These are phyloP conservation scores for Phragmatobia fuliginosa DNA, from an alignment of 2,888 invertebrate genomes.

Conservation along the genomic window DNA sequence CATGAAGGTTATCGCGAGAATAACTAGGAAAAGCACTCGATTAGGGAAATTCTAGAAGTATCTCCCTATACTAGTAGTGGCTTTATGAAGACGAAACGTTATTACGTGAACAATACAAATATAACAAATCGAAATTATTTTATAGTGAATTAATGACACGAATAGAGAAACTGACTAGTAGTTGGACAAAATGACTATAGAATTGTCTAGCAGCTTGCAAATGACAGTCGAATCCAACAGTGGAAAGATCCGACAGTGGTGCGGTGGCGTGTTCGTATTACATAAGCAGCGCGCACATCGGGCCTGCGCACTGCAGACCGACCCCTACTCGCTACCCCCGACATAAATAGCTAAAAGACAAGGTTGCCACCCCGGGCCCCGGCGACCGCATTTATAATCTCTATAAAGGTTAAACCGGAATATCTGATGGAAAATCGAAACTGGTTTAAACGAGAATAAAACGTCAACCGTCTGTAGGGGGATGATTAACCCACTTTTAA, in stretches of 20 bases:
- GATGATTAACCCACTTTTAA: conserved; percentile 50
- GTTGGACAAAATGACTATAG: conserved; percentile 2
- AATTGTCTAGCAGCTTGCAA: conserved; percentile 24
- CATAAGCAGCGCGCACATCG: conserved; percentile 76
- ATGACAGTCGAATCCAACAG: conserved; percentile 42
- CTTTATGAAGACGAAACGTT: conserved; percentile 28
- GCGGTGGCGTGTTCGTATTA: conserved; percentile 71
- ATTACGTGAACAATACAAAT: background rate
- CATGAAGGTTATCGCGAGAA: conserved; percentile 76
- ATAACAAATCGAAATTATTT: background rate
- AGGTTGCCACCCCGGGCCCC: conserved; percentile 84
- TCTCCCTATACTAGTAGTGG: no score
- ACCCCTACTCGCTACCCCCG: conserved; percentile 78
- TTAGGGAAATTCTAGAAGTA: conserved; percentile 44
- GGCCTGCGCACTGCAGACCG: conserved; percentile 77
- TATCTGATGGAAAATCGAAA: conserved; percentile 79
- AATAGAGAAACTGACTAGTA: background rate
- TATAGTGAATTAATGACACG: background rate
- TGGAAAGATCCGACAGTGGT: conserved; percentile 55
- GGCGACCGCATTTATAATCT: conserved; percentile 84
- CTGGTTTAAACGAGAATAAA: conserved; percentile 66
- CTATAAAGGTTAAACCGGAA: conserved; percentile 84
- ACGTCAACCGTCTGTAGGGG: conserved; percentile 56
- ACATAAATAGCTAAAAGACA: conserved; percentile 86
- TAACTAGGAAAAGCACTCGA: conserved; percentile 57